A percentile compares a stretch with the other conserved stretches of the same genome.
Conservation (phyloP, 1,140 invertebrate genomes). For the Solenopsis invicta region DNA sequence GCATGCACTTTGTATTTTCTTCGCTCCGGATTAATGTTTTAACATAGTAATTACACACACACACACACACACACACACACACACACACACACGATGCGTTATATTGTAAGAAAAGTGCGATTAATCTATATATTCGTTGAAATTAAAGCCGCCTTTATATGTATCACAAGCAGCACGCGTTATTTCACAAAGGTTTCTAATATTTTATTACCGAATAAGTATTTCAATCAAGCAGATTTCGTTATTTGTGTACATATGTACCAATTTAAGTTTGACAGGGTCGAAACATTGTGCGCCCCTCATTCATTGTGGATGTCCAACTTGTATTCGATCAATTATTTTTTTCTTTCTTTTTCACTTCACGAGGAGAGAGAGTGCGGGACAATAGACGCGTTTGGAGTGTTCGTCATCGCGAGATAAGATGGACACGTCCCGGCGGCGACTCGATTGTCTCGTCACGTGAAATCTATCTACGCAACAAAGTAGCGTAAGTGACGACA, state of each 20-base stretch:
- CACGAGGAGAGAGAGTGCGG: background rate
- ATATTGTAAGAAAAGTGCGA: background rate
- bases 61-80: background rate
- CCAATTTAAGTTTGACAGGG: background rate
- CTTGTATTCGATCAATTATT: background rate
- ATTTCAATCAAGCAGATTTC: background rate
- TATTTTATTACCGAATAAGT: background rate
- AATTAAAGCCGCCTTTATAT: background rate
- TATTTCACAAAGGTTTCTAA: background rate
- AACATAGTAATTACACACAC: background rate
- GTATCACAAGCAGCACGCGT: too few relatives aligned
- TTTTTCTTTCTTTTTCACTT: background rate
- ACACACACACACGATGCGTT: background rate
- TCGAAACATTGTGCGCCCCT: background rate
- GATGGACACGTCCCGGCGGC: conserved; percentile 16
- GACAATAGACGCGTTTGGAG: conserved; percentile 18
- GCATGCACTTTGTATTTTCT: background rate
- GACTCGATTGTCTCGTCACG: conserved; percentile 41
- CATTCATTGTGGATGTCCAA: background rate
- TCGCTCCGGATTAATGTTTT: background rate
- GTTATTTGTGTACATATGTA: background rate
- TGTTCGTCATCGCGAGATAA: conserved; percentile 57
- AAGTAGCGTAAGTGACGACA: conserved; percentile 31
- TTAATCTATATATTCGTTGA: background rate
- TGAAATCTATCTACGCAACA: conserved; percentile 45